Evolutionary conservation across 2,113 vertebrate species (phyloP), one percentile per base, ranked within the genome.

Genomic region (Dendropsophus ebraccatus): DNA sequence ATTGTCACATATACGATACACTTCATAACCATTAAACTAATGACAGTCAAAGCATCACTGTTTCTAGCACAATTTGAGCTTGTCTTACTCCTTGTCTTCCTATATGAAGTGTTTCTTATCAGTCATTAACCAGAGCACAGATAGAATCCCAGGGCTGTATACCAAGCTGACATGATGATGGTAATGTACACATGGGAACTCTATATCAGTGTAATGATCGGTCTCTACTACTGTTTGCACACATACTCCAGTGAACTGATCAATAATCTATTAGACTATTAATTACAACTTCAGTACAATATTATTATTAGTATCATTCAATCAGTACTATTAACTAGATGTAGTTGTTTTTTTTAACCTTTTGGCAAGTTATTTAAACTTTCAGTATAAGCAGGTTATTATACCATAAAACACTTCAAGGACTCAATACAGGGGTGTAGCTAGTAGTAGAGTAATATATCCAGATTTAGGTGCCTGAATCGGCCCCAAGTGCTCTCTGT

Each of bases 141-240:
- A 30, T 45, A 75, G 13, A 75, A 16, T 56, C 8, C 16, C 16
- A n/a, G n/a, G 10, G 32, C 12, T 74, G 49, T 60, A 49, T 49
- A 76, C 25, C 28, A 78, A n/a, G 3, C 73, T 69, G 73, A 30
- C 30, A 85, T 25, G 12, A 23, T 69, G 47, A 85, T 17, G n/a
- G 45, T 41, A 69, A 45, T 52, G 74, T 69, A 58, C 60, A 85
- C 72, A 77, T 7, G 30, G 73, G 52, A 6, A 84, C 54, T 84
- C 56, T 76, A 14, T 84, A 84, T 76, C 54, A 62, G 72, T 19
- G 11, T 25, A 75, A 52, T 58, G n/a, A 76, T 62, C 54, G 28
- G 52, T 9, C 41, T 49, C 54, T 62, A 73, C 73, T 37, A 35
- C 54, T 84, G 70, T 84, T 84, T 84, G 83, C 83, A 60, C n/a